These are phyloP conservation scores for Perca fluviatilis DNA, from an alignment of 2,113 vertebrate species.

Conservation along the genomic window DNA sequence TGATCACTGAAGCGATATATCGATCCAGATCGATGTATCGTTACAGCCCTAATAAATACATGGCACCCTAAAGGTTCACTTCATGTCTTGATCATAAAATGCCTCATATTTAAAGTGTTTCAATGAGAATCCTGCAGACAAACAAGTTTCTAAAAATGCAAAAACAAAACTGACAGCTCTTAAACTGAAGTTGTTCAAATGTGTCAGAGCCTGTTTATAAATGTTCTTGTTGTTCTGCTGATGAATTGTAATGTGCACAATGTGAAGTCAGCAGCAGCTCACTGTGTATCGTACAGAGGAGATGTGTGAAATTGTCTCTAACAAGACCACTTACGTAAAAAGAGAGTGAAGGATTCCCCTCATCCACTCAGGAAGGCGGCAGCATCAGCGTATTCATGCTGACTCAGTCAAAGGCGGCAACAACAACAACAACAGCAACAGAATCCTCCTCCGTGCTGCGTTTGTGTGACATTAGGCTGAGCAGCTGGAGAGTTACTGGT, in stretches of 20 bases:
- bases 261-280: constrained; percentile 21
- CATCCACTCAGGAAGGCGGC: constrained; percentile 18
- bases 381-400: constrained; percentile 27
- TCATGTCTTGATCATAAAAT: not conserved
- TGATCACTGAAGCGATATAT: no score
- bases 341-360: constrained; percentile 54
- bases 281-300: not conserved
- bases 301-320: constrained; percentile 38
- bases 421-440: constrained; percentile 3
- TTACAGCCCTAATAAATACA: no score
- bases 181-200: not conserved
- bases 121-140: not conserved
- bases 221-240: constrained; percentile 27
- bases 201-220: constrained; percentile 32
- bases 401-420: constrained; percentile 36
- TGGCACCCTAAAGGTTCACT: not conserved
- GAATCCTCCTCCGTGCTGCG: constrained; percentile 35
- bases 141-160: not conserved
- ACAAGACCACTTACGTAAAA: constrained; percentile 58
- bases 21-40: no score
- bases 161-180: not conserved
- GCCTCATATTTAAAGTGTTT: not conserved
- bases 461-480: constrained; percentile 36
- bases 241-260: constrained; percentile 10
- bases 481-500: constrained; percentile 47